Evolutionary conservation across 2,797 vertebrate genomes (phyloP).

Genomic region (Rhinophrynus dorsalis): DNA sequence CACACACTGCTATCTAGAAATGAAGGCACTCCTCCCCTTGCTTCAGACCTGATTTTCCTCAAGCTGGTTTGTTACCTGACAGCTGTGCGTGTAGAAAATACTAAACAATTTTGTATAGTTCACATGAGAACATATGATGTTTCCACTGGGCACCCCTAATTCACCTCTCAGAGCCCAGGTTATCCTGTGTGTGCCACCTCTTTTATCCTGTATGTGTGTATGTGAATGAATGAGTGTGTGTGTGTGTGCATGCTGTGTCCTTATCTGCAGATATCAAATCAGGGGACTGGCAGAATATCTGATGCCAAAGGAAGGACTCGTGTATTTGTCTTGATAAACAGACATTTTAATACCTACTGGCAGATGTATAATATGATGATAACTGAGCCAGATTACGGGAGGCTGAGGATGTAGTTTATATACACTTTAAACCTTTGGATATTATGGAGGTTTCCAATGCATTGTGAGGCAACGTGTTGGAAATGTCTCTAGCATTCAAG

Average conservation of each 20-base stretch:
- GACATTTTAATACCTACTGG: conserved; percentile 36
- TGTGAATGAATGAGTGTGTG: too few relatives aligned
- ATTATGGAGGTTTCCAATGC: too few relatives aligned
- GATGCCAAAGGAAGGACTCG: conserved; percentile 13
- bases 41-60: background rate
- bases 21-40: too few relatives aligned
- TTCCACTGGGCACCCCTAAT: background rate
- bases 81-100: background rate
- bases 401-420: too few relatives aligned
- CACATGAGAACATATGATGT: conserved; percentile 7
- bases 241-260: too few relatives aligned
- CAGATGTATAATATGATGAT: conserved; percentile 25
- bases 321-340: conserved; percentile 33
- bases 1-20: too few relatives aligned
- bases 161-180: too few relatives aligned
- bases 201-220: too few relatives aligned
- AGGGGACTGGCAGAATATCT: conserved; percentile 26
- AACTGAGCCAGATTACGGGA: too few relatives aligned
- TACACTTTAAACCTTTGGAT: background rate
- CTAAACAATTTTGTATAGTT: conserved; percentile 4
- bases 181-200: conserved; percentile 17
- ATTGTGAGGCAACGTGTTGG: too few relatives aligned
- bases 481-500: too few relatives aligned
- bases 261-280: conserved; percentile 30
- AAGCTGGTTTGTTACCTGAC: background rate